phyloP scores from a whole-genome alignment of 1,140 invertebrate species.

The Caerostris extrusa region DNA sequence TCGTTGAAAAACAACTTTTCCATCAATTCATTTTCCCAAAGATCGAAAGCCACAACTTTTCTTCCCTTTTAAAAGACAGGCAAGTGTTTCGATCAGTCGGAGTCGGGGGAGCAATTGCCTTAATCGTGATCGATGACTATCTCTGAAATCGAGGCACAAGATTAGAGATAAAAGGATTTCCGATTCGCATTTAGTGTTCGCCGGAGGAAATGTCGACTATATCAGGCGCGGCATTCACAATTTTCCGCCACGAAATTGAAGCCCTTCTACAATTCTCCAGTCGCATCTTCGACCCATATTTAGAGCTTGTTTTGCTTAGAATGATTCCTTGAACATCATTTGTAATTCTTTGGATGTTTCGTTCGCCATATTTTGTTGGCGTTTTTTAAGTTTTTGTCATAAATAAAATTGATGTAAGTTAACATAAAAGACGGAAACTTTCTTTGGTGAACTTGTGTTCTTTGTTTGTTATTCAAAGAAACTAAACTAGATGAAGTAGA shows the following conservation, averaged over 20 bases:
- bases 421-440: too few relatives aligned
- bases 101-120: constrained; percentile 32
- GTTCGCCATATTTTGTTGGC: background rate
- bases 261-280: background rate
- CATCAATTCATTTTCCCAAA: background rate
- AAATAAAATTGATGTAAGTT: too few relatives aligned
- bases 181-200: constrained; percentile 41
- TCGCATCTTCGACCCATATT: background rate
- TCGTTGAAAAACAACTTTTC: background rate
- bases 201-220: constrained; percentile 10
- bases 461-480: too few relatives aligned
- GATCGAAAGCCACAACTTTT: constrained; percentile 14
- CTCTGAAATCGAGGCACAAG: constrained; percentile 37
- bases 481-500: too few relatives aligned
- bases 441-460: too few relatives aligned
- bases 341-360: background rate
- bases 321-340: background rate
- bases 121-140: constrained; percentile 61
- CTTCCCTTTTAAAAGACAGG: background rate
- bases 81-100: constrained; percentile 6
- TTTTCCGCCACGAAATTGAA: background rate
- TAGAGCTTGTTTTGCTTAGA: background rate
- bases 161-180: constrained; percentile 72
- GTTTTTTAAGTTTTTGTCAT: background rate
- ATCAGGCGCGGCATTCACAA: constrained; percentile 35